These are phyloP conservation scores for Drosophila paramelanica DNA, from an alignment of 2,888 invertebrate species.

Conservation along the genomic window DNA sequence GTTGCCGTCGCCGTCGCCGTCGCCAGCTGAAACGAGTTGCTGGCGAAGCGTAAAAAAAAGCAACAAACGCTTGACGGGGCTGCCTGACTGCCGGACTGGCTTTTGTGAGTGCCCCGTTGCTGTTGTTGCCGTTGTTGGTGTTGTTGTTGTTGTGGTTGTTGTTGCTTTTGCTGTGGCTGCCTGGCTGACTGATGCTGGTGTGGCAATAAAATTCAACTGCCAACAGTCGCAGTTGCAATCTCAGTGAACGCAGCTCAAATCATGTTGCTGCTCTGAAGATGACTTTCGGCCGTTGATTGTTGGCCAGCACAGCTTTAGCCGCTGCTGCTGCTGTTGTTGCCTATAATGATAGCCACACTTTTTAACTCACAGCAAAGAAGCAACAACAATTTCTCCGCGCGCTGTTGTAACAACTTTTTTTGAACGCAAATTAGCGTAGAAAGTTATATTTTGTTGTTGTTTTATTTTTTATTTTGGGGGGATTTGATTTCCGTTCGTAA, in stretches of 20 bases:
- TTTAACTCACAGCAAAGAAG: slow-evolving; percentile 37
- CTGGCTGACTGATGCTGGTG: slow-evolving; percentile 63
- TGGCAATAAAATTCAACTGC: slow-evolving; percentile 76
- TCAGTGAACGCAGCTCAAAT: slow-evolving; percentile 60
- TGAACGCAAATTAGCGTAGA: slow-evolving; percentile 70
- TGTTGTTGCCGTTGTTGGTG: slow-evolving; percentile 14
- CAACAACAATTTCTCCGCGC: slow-evolving; percentile 65
- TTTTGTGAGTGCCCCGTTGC: slow-evolving; percentile 48
- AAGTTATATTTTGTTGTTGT: slow-evolving; percentile 55
- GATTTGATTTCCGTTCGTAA: slow-evolving; percentile 51
- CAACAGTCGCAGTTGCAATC: slow-evolving; percentile 63
- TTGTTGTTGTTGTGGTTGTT: slow-evolving; percentile 23
- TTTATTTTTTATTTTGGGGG: slow-evolving; percentile 18
- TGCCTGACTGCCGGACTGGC: slow-evolving; percentile 50
- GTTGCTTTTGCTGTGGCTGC: slow-evolving; percentile 13
- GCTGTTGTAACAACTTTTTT: slow-evolving; percentile 54
- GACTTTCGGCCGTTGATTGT: slow-evolving; percentile 64
- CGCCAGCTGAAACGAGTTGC: slow-evolving; percentile 75
- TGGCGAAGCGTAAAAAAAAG: slow-evolving; percentile 75
- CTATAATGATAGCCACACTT: slow-evolving; percentile 71
- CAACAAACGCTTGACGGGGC: slow-evolving; percentile 53
- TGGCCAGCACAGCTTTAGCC: slow-evolving; percentile 30
- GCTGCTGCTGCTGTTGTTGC: slow-evolving; percentile 43
- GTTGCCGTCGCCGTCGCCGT: slow-evolving; percentile 37
- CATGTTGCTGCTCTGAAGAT: slow-evolving; percentile 58